Evolutionary conservation across 2,113 vertebrate genomes (phyloP).

Genomic region (Taxidea taxus): DNA sequence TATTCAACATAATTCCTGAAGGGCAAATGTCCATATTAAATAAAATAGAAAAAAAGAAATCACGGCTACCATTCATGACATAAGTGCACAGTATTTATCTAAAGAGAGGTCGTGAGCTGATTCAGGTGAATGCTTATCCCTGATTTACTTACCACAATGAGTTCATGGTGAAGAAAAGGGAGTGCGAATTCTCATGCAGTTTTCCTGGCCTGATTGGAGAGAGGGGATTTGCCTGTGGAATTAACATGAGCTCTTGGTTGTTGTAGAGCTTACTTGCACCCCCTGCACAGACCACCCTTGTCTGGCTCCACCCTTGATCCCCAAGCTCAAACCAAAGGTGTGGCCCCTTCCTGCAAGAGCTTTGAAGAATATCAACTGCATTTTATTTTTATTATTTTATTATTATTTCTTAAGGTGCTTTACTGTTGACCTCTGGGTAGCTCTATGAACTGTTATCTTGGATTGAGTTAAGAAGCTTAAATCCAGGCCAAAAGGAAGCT

Average conservation of each 20-base stretch:
- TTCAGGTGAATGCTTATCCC: background rate
- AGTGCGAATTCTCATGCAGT: background rate
- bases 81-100: background rate
- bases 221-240: background rate
- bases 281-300: accelerated
- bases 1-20: background rate
- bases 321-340: background rate
- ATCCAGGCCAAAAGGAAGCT: background rate
- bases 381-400: background rate
- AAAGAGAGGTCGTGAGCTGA: background rate
- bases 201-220: background rate
- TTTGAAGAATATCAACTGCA: background rate
- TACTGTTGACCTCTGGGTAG: background rate
- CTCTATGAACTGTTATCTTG: background rate
- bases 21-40: background rate
- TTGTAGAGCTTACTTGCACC: background rate
- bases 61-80: background rate
- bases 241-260: background rate
- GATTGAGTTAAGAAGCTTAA: background rate
- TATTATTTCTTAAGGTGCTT: background rate
- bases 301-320: background rate
- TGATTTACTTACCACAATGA: background rate
- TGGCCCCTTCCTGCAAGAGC: background rate
- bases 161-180: background rate
- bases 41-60: background rate